Percentiles rank a stretch among this genome's conserved stretches.
Conservation (phyloP, 2,113 vertebrate genomes). For the Drymodes brunneopygia region DNA sequence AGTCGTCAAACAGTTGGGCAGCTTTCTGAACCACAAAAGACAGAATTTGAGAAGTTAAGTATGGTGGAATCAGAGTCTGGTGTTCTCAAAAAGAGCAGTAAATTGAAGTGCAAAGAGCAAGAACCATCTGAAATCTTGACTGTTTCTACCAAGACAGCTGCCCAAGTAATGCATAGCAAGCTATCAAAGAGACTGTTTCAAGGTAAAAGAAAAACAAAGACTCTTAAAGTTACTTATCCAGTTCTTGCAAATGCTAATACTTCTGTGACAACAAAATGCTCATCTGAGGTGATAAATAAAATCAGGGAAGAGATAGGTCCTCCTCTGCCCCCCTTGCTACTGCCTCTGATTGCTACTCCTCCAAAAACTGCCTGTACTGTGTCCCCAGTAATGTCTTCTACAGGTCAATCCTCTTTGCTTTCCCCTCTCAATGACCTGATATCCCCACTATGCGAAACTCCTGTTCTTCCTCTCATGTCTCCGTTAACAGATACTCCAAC, state of each 20-base stretch:
- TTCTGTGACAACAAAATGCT: conserved; percentile 43
- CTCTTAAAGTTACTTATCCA: neutral
- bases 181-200: neutral
- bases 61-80: conserved; percentile 10
- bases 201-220: neutral
- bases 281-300: conserved; percentile 69
- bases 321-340: conserved; percentile 84
- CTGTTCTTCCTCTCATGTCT: conserved; percentile 57
- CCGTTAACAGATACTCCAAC: conserved; percentile 29
- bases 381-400: conserved; percentile 67
- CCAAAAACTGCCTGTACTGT: conserved; percentile 65
- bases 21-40: neutral
- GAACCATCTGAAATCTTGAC: neutral
- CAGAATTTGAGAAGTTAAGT: neutral
- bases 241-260: conserved; percentile 42
- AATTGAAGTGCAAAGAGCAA: neutral
- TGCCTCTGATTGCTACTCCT: conserved; percentile 83
- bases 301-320: conserved; percentile 86
- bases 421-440: conserved; percentile 70
- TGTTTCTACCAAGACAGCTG: neutral
- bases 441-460: conserved; percentile 63
- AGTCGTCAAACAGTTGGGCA: neutral
- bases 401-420: conserved; percentile 68
- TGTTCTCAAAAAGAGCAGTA: neutral
- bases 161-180: neutral